Evolutionary conservation across 2,797 vertebrate genomes (phyloP).

Genomic region (Sebastes elongatus): DNA sequence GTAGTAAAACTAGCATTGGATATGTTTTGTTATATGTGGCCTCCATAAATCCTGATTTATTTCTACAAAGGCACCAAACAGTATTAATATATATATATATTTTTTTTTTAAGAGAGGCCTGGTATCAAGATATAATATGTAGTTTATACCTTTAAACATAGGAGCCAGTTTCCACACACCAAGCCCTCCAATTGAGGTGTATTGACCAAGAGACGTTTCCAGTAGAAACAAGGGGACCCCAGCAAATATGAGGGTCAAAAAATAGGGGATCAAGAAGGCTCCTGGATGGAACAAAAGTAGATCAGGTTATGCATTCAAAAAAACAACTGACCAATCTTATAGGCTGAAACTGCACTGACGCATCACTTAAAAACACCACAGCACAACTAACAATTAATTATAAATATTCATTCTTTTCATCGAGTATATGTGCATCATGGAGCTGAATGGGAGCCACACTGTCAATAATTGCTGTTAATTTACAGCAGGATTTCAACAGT

Average conservation of each 20-base stretch:
- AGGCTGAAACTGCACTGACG: constrained; percentile 14
- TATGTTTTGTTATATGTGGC: constrained; percentile 15
- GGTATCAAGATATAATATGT: neutral
- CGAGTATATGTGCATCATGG: constrained; percentile 25
- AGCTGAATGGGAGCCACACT: constrained; percentile 10
- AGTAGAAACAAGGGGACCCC: constrained; percentile 96
- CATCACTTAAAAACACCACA: constrained; percentile 3
- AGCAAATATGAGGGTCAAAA: constrained; percentile 98
- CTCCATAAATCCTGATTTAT: constrained; percentile 22
- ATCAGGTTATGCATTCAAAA: constrained; percentile 42
- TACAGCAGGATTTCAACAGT: no score
- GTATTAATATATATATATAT: neutral
- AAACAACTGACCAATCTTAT: neutral
- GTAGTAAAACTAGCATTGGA: constrained; percentile 4
- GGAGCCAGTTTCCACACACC: constrained; percentile 98
- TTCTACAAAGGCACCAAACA: neutral
- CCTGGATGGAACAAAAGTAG: constrained; percentile 79
- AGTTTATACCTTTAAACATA: constrained; percentile 95
- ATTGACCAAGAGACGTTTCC: constrained; percentile 95
- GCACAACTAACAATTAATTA: neutral
- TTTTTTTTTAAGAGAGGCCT: neutral
- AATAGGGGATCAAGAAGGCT: constrained; percentile 98
- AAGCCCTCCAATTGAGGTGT: constrained; percentile 96
- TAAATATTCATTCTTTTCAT: constrained; percentile 14
- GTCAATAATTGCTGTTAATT: no score